These are phyloP conservation scores for Darevskia mixta DNA, from an alignment of 2,797 vertebrate genomes.

Conservation along the genomic window DNA sequence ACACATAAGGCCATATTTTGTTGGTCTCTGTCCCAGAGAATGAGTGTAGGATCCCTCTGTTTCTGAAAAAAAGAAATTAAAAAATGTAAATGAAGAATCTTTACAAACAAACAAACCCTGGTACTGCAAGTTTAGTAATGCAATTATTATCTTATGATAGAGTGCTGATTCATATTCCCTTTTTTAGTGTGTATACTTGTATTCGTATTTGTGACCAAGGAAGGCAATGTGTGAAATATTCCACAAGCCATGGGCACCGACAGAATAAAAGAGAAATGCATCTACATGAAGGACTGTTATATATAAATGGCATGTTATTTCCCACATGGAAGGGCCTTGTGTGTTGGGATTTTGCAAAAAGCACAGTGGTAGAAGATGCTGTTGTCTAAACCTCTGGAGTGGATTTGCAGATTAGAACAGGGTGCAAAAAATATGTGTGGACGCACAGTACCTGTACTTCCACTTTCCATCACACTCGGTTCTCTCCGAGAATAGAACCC, in stretches of 20 bases:
- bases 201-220: neutral
- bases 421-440: neutral
- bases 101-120: neutral
- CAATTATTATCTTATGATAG: neutral
- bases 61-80: conserved; percentile 77
- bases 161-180: neutral
- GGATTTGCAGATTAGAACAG: neutral
- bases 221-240: neutral
- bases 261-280: neutral
- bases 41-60: conserved; percentile 90
- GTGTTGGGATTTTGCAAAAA: neutral
- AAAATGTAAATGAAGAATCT: neutral
- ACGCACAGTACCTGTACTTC: no score
- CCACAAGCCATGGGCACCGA: neutral
- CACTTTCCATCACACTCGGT: neutral
- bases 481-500: neutral
- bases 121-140: neutral
- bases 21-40: conserved; percentile 96
- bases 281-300: no score
- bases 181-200: neutral
- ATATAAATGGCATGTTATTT: neutral
- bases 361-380: neutral
- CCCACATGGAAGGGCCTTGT: neutral
- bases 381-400: neutral
- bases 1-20: conserved; percentile 96